Percentiles rank a stretch among this genome's conserved stretches.
phyloP scores from a whole-genome alignment of 2,113 vertebrate species.

The Orthonyx spaldingii region DNA sequence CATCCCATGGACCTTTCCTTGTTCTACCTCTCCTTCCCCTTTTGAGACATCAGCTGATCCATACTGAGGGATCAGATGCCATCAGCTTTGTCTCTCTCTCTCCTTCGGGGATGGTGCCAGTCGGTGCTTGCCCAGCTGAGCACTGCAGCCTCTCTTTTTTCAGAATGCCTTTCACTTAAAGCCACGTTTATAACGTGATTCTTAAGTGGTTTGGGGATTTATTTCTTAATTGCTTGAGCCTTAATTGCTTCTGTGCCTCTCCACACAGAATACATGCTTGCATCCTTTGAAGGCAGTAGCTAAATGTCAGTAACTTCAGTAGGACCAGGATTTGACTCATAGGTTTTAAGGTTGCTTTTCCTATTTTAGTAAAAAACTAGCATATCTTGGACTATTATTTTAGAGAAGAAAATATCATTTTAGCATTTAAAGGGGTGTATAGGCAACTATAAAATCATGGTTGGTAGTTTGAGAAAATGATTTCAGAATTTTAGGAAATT shows the following conservation, averaged over 20 bases:
- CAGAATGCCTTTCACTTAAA: neutral
- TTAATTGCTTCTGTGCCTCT: neutral
- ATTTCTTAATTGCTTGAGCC: neutral
- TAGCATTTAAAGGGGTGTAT: neutral
- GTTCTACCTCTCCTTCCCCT: neutral
- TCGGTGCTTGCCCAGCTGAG: accelerated
- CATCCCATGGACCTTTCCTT: neutral
- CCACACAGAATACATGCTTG: neutral
- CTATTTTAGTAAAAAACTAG: neutral
- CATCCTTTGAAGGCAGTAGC: neutral
- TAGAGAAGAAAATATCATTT: neutral
- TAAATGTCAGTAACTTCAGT: neutral
- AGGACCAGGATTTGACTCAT: neutral
- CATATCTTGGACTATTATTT: neutral
- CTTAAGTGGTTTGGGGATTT: neutral
- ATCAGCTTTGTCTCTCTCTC: neutral
- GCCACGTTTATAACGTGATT: neutral
- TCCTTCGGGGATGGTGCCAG: neutral
- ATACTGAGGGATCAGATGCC: neutral
- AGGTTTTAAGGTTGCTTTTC: neutral
- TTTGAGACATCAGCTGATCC: neutral
- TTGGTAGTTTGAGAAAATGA: neutral
- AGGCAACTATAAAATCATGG: neutral
- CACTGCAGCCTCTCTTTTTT: neutral
- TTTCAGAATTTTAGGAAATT: neutral